These are phyloP conservation scores for Sus cebifrons DNA, from an alignment of 2,797 vertebrate genomes.

Conservation along the genomic window DNA sequence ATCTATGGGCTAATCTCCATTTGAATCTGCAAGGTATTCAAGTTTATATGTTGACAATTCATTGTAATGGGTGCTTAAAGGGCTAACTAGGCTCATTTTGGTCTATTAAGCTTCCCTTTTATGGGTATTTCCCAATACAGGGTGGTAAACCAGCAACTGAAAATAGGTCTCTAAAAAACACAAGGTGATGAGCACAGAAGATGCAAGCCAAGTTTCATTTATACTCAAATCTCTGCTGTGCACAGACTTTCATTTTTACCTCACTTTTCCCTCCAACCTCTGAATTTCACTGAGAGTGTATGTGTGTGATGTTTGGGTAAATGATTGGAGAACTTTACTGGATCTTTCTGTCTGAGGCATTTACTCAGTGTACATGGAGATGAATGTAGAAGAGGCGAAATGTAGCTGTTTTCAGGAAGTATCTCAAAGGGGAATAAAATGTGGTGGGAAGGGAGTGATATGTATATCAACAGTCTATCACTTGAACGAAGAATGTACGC, in stretches of 20 bases:
- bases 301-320: not conserved
- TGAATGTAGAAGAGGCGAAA: not conserved
- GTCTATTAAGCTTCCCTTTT: not conserved
- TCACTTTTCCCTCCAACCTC: not conserved
- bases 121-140: not conserved
- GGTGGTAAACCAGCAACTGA: not conserved
- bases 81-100: not conserved
- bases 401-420: not conserved
- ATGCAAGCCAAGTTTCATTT: not conserved
- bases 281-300: not conserved
- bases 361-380: not conserved
- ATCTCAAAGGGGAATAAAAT: not conserved
- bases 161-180: slow-evolving; percentile 4
- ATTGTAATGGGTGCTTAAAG: not conserved
- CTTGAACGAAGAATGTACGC: too few species aligned
- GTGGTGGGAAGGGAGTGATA: not conserved
- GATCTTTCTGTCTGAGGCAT: not conserved
- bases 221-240: not conserved
- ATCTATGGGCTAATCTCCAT: not conserved
- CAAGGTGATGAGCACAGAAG: not conserved
- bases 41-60: not conserved
- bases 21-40: not conserved
- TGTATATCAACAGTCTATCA: not conserved
- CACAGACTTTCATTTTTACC: not conserved
- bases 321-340: not conserved